These are phyloP conservation scores for Serranus cabrilla DNA, from an alignment of 2,797 vertebrate genomes.

Conservation along the genomic window DNA sequence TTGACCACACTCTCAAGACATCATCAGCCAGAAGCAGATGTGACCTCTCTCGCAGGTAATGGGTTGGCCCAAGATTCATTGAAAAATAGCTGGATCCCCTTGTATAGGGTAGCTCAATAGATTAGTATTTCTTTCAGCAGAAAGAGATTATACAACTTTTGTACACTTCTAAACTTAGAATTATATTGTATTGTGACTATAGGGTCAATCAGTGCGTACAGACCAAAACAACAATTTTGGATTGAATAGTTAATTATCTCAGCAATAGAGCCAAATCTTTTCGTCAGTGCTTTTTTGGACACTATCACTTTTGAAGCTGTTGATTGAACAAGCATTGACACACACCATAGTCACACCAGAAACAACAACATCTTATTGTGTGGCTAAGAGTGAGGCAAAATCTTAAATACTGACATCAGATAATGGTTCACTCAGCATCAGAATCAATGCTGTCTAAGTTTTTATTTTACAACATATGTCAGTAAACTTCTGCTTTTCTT, in stretches of 20 bases:
- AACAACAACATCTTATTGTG: constrained; percentile 10
- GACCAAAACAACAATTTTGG: background rate
- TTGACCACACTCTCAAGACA: background rate
- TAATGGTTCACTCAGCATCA: background rate
- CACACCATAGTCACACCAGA: constrained; percentile 3
- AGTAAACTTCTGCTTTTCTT: background rate
- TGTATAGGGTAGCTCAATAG: background rate
- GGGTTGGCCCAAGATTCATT: background rate
- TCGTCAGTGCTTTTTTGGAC: background rate
- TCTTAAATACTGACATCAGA: background rate
- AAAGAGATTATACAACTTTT: background rate
- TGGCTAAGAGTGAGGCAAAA: background rate
- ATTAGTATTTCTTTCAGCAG: background rate
- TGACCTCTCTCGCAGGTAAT: background rate
- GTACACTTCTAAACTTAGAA: background rate
- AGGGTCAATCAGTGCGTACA: background rate
- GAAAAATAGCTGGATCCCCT: background rate
- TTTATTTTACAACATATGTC: background rate
- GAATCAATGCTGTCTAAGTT: background rate
- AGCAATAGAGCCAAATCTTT: background rate
- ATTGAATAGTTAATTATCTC: background rate
- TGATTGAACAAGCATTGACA: background rate
- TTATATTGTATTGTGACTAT: background rate
- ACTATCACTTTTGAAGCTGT: background rate
- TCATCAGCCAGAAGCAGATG: background rate